phyloP scores from a whole-genome alignment of 2,797 vertebrate species.

The Tauraco hartlaubi region DNA sequence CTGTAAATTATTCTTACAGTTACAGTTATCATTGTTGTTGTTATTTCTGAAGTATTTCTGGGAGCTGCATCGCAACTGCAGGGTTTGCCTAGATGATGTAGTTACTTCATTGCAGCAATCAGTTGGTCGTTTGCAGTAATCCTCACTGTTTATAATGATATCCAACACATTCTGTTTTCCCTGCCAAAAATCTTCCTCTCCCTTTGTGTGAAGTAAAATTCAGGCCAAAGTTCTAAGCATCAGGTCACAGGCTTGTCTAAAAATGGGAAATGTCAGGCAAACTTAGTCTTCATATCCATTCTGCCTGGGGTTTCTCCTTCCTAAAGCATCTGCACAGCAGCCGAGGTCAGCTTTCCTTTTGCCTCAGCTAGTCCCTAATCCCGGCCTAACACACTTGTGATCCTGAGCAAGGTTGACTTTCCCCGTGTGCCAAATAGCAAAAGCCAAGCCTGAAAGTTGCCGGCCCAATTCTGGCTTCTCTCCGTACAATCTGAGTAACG shows the following conservation, averaged over 20 bases:
- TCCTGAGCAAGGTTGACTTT: neutral
- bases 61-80: neutral
- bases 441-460: neutral
- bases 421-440: neutral
- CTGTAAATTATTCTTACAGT: neutral
- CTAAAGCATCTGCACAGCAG: neutral
- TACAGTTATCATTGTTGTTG: neutral
- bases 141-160: neutral
- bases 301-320: neutral
- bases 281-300: neutral
- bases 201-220: neutral
- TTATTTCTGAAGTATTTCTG: neutral
- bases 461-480: neutral
- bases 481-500: rapidly evolving
- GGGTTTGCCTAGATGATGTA: neutral
- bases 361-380: neutral
- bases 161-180: neutral
- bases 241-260: neutral
- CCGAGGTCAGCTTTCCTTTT: neutral
- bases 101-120: neutral
- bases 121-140: neutral
- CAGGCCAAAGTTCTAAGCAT: neutral
- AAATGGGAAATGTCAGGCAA: constrained; percentile 17
- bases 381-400: neutral
- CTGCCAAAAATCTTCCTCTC: constrained; percentile 4